phyloP scores from a whole-genome alignment of 2,888 invertebrate genomes.

The Keiferia lycopersicella region DNA sequence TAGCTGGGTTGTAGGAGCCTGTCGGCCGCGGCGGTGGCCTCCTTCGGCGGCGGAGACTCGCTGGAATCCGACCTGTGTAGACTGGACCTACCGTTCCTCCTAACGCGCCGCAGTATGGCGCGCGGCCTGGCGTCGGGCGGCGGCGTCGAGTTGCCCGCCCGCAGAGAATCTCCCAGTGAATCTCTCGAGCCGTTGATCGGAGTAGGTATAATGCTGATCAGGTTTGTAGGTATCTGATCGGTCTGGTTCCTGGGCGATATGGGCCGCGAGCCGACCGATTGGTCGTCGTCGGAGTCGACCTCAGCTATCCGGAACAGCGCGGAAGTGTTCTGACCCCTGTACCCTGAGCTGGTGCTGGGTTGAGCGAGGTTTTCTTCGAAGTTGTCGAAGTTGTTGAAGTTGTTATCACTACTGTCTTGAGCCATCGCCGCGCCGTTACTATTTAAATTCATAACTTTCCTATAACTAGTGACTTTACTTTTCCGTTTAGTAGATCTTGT shows the following conservation, averaged over 20 bases:
- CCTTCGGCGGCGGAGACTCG: conserved; percentile 67
- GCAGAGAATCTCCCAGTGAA: conserved; percentile 61
- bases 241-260: conserved; percentile 62
- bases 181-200: conserved; percentile 81
- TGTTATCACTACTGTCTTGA: conserved; percentile 62
- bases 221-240: conserved; percentile 60
- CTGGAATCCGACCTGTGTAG: conserved; percentile 67
- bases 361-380: conserved; percentile 78
- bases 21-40: conserved; percentile 46
- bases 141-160: conserved; percentile 53
- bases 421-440: conserved; percentile 62
- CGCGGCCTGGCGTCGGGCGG: conserved; percentile 49
- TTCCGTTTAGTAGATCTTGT: conserved; percentile 69
- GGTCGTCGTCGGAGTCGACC: conserved; percentile 84
- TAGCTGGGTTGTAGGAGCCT: conserved; percentile 51
- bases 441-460: conserved; percentile 63
- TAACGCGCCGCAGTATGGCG: conserved; percentile 49
- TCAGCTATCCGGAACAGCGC: conserved; percentile 77
- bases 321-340: conserved; percentile 69
- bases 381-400: conserved; percentile 53
- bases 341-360: conserved; percentile 85
- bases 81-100: conserved; percentile 59
- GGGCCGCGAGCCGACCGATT: conserved; percentile 66
- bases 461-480: conserved; percentile 67
- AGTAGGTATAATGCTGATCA: conserved; percentile 81